These are phyloP conservation scores for Tetheella fluctuosa DNA, from an alignment of 2,888 invertebrate genomes.

Conservation along the genomic window DNA sequence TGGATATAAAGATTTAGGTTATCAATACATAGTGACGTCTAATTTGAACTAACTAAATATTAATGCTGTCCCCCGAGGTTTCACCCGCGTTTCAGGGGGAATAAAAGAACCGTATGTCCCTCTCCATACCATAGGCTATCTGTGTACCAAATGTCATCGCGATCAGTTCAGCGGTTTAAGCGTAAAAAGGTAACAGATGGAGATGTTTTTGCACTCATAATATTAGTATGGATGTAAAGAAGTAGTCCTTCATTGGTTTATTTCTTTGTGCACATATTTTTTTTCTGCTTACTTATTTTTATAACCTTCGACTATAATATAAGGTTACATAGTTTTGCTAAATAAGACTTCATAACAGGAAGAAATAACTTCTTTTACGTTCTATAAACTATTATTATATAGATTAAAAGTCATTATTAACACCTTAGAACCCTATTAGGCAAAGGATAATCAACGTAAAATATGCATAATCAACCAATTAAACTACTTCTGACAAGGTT, in stretches of 20 bases:
- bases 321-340: not conserved
- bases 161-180: too few relatives aligned
- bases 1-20: not conserved
- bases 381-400: constrained; percentile 1
- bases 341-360: constrained; percentile 7
- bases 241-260: not conserved
- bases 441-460: not conserved
- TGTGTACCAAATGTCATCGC: too few relatives aligned
- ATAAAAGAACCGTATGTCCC: too few relatives aligned
- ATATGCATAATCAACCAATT: constrained; percentile 7
- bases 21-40: not conserved
- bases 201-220: too few relatives aligned
- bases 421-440: constrained; percentile 9
- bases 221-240: not conserved
- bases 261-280: not conserved
- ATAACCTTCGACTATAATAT: not conserved
- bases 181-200: too few relatives aligned
- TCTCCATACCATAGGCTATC: too few relatives aligned
- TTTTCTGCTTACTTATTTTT: too few relatives aligned
- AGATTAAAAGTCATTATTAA: constrained; percentile 6
- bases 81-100: too few relatives aligned
- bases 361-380: constrained; percentile 2
- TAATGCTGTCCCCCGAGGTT: too few relatives aligned
- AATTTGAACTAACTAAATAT: not conserved
- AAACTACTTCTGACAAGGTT: constrained; percentile 3